Conservation (phyloP, 2,888 invertebrate genomes). For the Mechanitis messenoides region DNA sequence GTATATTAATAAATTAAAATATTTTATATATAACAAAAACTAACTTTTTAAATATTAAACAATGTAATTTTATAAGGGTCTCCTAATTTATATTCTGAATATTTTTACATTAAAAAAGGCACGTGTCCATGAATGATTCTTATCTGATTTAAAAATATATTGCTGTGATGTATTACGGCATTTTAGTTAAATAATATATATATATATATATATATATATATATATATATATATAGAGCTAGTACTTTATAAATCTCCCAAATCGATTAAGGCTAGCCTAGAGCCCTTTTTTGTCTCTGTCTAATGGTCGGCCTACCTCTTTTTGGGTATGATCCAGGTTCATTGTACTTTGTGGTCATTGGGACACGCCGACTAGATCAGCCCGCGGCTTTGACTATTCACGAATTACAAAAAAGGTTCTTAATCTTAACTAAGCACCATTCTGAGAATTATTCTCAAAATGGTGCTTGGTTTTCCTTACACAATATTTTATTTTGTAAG, state of each 20-base stretch:
- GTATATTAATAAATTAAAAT: no score
- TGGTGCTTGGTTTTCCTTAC: not conserved
- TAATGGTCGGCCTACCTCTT: conserved; percentile 64
- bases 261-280: conserved; percentile 69
- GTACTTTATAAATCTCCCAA: conserved; percentile 62
- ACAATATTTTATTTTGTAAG: not conserved
- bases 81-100: conserved; percentile 7
- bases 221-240: conserved; percentile 41
- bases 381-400: conserved; percentile 21
- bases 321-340: conserved; percentile 67
- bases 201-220: no score
- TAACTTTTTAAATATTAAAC: not conserved
- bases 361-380: conserved; percentile 18
- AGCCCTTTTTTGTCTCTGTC: conserved; percentile 68
- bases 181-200: no score
- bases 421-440: not conserved
- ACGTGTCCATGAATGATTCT: conserved; percentile 32
- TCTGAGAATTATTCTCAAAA: not conserved
- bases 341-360: conserved; percentile 54
- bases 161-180: no score
- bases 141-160: not conserved
- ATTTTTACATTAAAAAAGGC: conserved; percentile 29
- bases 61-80: conserved; percentile 3
- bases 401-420: not conserved
- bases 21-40: no score